Base-by-base conservation (phyloP, 2,113 vertebrate genomes). In the Peromyscus polionotus region DNA sequence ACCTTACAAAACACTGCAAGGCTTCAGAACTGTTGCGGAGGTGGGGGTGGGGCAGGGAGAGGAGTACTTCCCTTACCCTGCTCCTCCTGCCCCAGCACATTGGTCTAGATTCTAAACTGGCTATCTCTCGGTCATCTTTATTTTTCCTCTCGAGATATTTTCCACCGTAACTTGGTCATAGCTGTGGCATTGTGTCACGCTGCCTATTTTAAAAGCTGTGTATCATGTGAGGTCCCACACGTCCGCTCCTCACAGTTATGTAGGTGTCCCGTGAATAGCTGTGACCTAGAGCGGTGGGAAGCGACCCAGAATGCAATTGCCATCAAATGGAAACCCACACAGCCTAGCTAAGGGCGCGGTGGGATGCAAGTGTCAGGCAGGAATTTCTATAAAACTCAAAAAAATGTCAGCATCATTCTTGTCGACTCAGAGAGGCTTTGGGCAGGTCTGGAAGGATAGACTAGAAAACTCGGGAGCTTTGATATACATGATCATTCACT, bases 131-230 rank as follows among this genome's bases (percentile, higher is more conserved):
- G 36, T 51, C 73, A 26, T 48, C 88, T 94, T 59, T 68, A 31
- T 36, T 91, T 67, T 88, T 79, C n/a, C 84, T 70, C 51, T 63
- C 31, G n/a, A 92, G 67, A 95, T 54, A 88, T 19, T 96, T 94
- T n/a, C 94, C 75, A 70, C 48, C 9, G 10, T 20, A 80, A 11
- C 22, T 24, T 80, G 70, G 63, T 91, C 95, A 89, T 28, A 79
- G 68, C 73, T 79, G 36, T 36, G n/a, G 67, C 68, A 72, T 93
- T 39, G 83, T 51, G 93, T 95, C 94, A 93, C 26, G 1, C 1
- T 31, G 51, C 10, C 91, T 88, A 67, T 96, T 97, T 96, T 92
- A 72, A 95, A 95, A 91, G 63, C 19, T 91, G 84, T 65, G 51
- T 5, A 26, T 76, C 59, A 24, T 45, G 51, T 81, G 91, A 97